These are phyloP conservation scores for Xenops minutus DNA, from an alignment of 2,797 vertebrate genomes.

Conservation along the genomic window DNA sequence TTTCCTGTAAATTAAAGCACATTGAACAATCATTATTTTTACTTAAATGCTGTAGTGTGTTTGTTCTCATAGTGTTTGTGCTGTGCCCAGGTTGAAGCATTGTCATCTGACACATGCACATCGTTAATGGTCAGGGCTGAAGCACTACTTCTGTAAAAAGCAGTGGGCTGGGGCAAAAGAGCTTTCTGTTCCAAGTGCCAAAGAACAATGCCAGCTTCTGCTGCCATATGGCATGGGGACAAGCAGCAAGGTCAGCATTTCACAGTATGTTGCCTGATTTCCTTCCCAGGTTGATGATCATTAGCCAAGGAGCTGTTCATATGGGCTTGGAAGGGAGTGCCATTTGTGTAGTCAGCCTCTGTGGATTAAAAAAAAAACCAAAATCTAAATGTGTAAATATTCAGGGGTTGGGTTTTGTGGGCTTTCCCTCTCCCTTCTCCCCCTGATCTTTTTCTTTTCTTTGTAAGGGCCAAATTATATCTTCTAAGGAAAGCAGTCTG, in stretches of 20 bases:
- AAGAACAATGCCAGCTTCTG: constrained; percentile 9
- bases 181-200: not conserved
- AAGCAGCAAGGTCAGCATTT: constrained; percentile 15
- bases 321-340: not conserved
- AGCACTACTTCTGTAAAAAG: not conserved
- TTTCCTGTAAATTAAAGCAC: constrained; percentile 10
- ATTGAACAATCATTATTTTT: not conserved
- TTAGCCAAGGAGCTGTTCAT: not conserved
- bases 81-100: not conserved
- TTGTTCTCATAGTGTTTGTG: not conserved
- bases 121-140: not conserved
- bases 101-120: not conserved
- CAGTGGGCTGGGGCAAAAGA: not conserved
- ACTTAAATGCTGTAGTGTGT: not conserved
- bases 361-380: not conserved
- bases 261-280: not conserved
- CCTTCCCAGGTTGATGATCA: not conserved
- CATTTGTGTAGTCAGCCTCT: not conserved
- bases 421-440: not conserved
- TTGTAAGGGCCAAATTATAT: not conserved
- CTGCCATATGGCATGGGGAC: constrained; percentile 45
- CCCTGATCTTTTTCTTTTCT: not conserved
- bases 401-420: fast-evolving
- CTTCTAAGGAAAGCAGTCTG: not conserved
- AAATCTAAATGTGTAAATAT: not conserved